Base-by-base conservation (phyloP, 2,113 vertebrate genomes). In the Corythoichthys intestinalis region DNA sequence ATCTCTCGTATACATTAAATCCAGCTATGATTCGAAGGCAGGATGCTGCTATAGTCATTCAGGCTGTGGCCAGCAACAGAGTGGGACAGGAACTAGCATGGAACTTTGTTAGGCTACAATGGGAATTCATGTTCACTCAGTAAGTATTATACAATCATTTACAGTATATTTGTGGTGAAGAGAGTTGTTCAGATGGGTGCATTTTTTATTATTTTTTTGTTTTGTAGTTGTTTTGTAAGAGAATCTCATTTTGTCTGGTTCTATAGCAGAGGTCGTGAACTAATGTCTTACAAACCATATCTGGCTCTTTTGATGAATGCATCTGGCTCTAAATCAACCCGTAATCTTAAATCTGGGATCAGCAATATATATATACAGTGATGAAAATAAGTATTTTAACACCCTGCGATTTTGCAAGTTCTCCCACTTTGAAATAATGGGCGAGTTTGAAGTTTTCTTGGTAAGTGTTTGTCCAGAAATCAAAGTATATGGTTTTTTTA, bases 71-170 rank as follows among this genome's bases (percentile, higher is more conserved):
- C 75, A 76, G 57, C 53, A 98, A 95, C 0, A 86, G 89, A 12
- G 5, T 85, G 0, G 95, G 96, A 34, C 95, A 96, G 50, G 0
- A 44, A 2, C 77, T 96, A 86, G 92, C 69, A 12, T 96, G 96
- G 96, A 87, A 95, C 59, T 97, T 98, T 77, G 70, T 98, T 65
- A 91, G 85, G 4, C 7, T 56, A n/a, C 90, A 94, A 37, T 97
- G 96, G 96, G 66, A 59, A 11, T 90, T 7, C 0, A 86, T 98
- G 60, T 94, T 93, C 73, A 66, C 5, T 8, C 83, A 95, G 96
- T 98, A 86, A 94, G 95, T 86, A n/a, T 46, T 38, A 62, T 14
- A 34, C 7, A 13, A 0, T 53, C 0, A 53, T 54, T 17, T 2
- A 20, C 41, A 6, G 41, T 54, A 4, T 17, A 10, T 49, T 13